Base-by-base conservation (phyloP, 2,888 invertebrate species). In the Scaptomyza cyrtandrae region DNA sequence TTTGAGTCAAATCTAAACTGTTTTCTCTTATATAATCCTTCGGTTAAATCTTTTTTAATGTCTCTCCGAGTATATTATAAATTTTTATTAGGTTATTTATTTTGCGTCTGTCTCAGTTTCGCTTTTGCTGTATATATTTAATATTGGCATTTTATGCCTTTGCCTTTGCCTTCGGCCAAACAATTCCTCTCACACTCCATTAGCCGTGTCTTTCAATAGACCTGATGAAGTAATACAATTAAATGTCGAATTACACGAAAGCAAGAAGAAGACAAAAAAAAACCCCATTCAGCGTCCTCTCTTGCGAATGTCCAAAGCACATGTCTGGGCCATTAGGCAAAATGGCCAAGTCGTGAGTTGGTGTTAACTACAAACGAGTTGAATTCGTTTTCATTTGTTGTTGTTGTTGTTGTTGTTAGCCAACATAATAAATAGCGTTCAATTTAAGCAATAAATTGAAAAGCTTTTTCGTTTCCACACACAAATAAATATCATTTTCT, bases 301-400 rank as follows among this genome's bases (percentile, higher is more conserved):
- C 66, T 56, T 45, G 49, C 49, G 41, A 54, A 39, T 56, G 61
- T 60, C 67, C 68, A 65, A 65, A 57, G 59, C 72, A 79, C 77
- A 79, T 81, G 81, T 79, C 65, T 75, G 57, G 52, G 63, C 76
- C 76, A 81, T 81, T 81, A 81, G 80, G 24, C 59, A 69, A 75
- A 83, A 83, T 82, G 79, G 79, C 68, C 66, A 82, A 82, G 84
- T 82, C 82, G 82, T 82, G 82, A 79, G 79, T 60, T 56, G 81
- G 81, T 81, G 81, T 75, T 81, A 75, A 82, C 71, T 83, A 62
- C 66, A 78, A 78, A 67, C 76, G 75, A 66, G 71, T 78, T 57
- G 71, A 57, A 78, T 80, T 72, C 63, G 64, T 66, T 83, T 77
- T 78, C 76, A 75, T 81, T 80, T 71, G 70, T 80, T 70, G 72